phyloP scores from a whole-genome alignment of 2,113 vertebrate genomes.

The Serilophus lunatus region DNA sequence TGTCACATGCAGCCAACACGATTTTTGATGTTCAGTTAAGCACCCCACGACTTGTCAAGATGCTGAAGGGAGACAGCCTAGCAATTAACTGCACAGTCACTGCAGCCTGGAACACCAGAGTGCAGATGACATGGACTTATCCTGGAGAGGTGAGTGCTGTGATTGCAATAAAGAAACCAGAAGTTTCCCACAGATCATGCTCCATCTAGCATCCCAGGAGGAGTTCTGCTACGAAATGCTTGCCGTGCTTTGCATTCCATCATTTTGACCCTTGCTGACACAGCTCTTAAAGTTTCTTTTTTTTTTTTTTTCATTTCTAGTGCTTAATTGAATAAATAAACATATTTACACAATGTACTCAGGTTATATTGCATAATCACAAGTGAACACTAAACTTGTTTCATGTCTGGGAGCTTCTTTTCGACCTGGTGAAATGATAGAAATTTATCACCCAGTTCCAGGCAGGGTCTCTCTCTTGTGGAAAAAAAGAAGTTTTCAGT shows the following conservation, averaged over 20 bases:
- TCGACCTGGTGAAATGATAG: not conserved
- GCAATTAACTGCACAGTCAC: constrained; percentile 87
- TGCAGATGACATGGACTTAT: constrained; percentile 88
- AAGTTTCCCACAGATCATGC: not conserved
- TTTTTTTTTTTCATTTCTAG: not conserved
- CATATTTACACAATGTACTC: constrained; percentile 6
- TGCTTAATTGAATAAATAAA: constrained; percentile 39
- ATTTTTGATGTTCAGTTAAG: constrained; percentile 84
- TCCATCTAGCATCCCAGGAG: not conserved
- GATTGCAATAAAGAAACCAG: not conserved
- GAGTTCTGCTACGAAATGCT: not conserved
- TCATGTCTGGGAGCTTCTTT: constrained; percentile 29
- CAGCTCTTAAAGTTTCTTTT: constrained; percentile 36
- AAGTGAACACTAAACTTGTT: not conserved
- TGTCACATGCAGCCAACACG: constrained; percentile 75
- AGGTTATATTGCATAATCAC: constrained; percentile 7
- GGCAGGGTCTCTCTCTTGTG: constrained; percentile 17
- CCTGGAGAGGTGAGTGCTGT: constrained; percentile 84
- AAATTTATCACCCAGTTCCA: constrained; percentile 41
- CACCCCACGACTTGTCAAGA: constrained; percentile 72
- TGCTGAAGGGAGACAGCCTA: constrained; percentile 79
- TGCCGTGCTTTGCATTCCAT: not conserved
- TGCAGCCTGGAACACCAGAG: constrained; percentile 87
- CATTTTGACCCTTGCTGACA: constrained; percentile 25
- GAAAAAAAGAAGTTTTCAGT: constrained; percentile 4